Evolutionary conservation across 2,113 vertebrate genomes (phyloP).

Genomic region (Cololabis saira): DNA sequence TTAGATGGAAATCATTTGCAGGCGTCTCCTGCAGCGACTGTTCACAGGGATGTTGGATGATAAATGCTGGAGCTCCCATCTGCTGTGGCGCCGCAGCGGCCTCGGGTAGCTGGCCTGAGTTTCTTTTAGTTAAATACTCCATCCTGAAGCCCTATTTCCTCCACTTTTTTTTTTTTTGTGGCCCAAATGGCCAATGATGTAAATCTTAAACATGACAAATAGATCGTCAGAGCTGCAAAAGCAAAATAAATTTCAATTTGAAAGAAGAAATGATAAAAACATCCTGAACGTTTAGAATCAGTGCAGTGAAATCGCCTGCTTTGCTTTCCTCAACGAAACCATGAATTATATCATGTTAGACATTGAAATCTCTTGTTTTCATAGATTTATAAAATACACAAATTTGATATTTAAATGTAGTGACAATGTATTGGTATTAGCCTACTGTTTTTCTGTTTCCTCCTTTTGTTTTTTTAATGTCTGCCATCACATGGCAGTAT

Average conservation of each 20-base stretch:
- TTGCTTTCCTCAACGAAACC: conserved; percentile 44
- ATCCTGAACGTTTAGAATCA: conserved; percentile 31
- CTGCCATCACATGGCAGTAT: conserved; percentile 79
- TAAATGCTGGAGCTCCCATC: conserved; percentile 31
- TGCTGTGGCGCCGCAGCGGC: conserved; percentile 27
- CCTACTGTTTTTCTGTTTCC: conserved; percentile 74
- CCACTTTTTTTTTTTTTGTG: conserved; percentile 12
- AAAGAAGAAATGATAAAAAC: conserved; percentile 3
- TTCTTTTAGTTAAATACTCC: neutral
- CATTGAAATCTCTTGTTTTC: conserved; percentile 59
- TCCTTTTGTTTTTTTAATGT: conserved; percentile 79
- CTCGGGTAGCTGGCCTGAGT: conserved; percentile 29
- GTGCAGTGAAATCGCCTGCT: conserved; percentile 46
- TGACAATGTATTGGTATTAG: conserved; percentile 81
- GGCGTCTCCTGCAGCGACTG: conserved; percentile 25
- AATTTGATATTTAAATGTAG: conserved; percentile 81
- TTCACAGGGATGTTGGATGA: conserved; percentile 20
- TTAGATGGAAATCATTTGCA: conserved; percentile 47
- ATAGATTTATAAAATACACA: conserved; percentile 69
- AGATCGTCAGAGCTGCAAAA: conserved; percentile 27
- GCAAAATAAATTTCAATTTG: conserved; percentile 17
- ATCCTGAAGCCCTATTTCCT: conserved; percentile 23
- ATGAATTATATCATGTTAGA: conserved; percentile 41
- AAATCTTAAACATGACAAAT: conserved; percentile 21
- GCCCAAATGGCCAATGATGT: conserved; percentile 17